phyloP scores from a whole-genome alignment of 2,888 invertebrate genomes.

The Euphydryas editha region DNA sequence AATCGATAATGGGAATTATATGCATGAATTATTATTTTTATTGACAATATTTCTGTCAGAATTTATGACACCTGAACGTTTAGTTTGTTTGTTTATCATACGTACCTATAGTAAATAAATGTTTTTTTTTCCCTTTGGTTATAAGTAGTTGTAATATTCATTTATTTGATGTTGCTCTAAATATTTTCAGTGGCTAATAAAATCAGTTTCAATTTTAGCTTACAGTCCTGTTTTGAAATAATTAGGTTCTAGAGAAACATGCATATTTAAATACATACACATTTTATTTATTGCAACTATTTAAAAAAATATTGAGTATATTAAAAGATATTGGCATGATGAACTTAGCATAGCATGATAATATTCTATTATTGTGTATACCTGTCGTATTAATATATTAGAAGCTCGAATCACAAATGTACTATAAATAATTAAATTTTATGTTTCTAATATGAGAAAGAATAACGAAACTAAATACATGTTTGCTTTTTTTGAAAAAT shows the following conservation, averaged over 20 bases:
- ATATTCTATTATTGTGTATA: slow-evolving; percentile 1
- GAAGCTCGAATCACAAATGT: slow-evolving; percentile 13
- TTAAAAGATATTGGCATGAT: not conserved
- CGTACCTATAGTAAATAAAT: too few species aligned
- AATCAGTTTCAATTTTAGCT: too few species aligned
- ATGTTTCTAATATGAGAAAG: not conserved
- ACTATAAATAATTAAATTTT: slow-evolving; percentile 14
- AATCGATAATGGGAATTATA: too few species aligned
- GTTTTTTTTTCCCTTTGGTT: too few species aligned
- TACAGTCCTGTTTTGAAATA: too few species aligned
- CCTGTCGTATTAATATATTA: not conserved
- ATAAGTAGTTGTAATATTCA: too few species aligned
- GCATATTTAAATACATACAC: not conserved
- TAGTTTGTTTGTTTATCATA: too few species aligned
- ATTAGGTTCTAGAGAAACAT: not conserved
- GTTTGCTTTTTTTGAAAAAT: slow-evolving; percentile 17
- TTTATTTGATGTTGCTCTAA: too few species aligned
- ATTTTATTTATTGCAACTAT: not conserved
- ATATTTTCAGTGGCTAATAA: too few species aligned
- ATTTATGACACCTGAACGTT: too few species aligned
- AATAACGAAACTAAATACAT: not conserved
- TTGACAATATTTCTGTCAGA: too few species aligned
- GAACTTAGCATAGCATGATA: slow-evolving; percentile 5
- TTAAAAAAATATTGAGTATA: not conserved
- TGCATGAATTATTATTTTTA: too few species aligned